phyloP scores from a whole-genome alignment of 2,113 vertebrate genomes.

The Ginglymostoma cirratum region DNA sequence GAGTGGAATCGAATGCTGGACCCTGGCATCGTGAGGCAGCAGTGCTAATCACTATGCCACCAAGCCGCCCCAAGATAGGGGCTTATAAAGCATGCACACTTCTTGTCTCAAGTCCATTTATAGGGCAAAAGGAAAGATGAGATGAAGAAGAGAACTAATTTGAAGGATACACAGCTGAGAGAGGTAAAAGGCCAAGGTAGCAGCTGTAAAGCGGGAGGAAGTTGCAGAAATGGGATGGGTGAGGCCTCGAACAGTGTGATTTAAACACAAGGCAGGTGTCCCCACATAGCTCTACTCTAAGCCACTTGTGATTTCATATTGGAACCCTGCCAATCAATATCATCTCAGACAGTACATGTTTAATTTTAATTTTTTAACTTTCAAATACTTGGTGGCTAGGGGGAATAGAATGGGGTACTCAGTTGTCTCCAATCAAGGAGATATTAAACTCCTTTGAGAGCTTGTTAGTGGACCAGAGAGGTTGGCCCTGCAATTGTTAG shows the following conservation, averaged over 20 bases:
- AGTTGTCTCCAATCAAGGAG: too few species aligned
- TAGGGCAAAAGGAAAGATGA: background rate
- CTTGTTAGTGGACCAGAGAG: too few species aligned
- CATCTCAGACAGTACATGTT: background rate
- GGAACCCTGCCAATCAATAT: background rate
- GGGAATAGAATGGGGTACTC: too few species aligned
- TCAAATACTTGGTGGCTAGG: too few species aligned
- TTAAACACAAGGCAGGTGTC: background rate
- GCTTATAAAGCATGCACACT: background rate
- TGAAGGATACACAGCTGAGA: background rate
- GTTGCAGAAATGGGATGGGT: background rate
- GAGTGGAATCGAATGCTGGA: too few species aligned
- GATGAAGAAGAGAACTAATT: background rate
- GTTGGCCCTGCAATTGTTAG: too few species aligned
- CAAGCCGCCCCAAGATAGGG: background rate
- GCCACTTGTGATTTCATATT: background rate
- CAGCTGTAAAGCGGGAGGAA: background rate
- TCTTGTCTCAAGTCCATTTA: background rate
- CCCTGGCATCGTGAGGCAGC: too few species aligned
- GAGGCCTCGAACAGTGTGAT: background rate
- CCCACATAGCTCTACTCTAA: background rate
- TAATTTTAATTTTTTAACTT: background rate
- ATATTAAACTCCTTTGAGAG: too few species aligned
- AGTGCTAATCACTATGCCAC: too few species aligned
- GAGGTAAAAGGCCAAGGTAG: background rate